phyloP scores from a whole-genome alignment of 2,113 vertebrate species.

The Heliornis fulica region DNA sequence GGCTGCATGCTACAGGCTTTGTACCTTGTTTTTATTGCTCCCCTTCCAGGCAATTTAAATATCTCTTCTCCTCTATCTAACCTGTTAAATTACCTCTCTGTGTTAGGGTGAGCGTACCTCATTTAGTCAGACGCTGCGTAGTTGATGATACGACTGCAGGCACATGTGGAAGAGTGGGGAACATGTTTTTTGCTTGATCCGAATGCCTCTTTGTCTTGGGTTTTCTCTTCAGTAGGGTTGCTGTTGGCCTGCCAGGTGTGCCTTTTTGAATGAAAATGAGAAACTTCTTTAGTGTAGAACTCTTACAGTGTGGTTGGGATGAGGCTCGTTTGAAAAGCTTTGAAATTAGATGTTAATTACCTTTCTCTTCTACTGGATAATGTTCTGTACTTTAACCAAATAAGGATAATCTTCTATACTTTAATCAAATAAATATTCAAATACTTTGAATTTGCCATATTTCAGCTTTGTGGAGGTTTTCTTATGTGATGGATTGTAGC shows the following conservation, averaged over 20 bases:
- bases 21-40: background rate
- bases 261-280: constrained; percentile 68
- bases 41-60: constrained; percentile 36
- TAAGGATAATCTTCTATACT: constrained; percentile 58
- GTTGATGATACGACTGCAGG: constrained; percentile 11
- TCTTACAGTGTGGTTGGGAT: constrained; percentile 44
- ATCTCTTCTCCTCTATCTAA: constrained; percentile 32
- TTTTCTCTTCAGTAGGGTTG: background rate
- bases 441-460: constrained; percentile 42
- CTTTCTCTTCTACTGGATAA: constrained; percentile 63
- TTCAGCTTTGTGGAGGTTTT: constrained; percentile 40
- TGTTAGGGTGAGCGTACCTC: background rate
- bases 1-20: background rate
- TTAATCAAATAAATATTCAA: constrained; percentile 68
- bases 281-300: constrained; percentile 53
- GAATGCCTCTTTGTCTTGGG: constrained; percentile 25
- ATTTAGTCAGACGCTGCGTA: constrained; percentile 32
- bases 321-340: constrained; percentile 44
- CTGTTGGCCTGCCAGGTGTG: constrained; percentile 65
- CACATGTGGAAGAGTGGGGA: background rate
- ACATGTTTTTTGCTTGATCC: constrained; percentile 1
- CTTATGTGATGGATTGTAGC: background rate
- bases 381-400: constrained; percentile 48
- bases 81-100: constrained; percentile 33
- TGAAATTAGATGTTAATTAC: constrained; percentile 64